Base-by-base conservation (phyloP, 2,888 invertebrate species). In the Acrocera orbiculus region DNA sequence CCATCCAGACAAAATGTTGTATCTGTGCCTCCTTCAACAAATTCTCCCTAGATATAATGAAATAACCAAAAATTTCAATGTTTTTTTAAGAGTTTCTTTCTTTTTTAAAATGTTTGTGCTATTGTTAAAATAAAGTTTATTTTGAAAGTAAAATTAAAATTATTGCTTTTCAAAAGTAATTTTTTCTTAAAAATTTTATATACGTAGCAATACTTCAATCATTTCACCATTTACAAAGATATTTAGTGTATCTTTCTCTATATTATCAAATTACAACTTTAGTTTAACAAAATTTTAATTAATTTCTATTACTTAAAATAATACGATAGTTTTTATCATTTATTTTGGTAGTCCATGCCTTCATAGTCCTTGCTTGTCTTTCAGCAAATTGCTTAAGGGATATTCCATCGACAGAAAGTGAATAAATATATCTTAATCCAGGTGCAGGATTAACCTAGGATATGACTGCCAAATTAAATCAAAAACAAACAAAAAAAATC, bases 1-100 rank as follows among this genome's bases (percentile, higher is more conserved):
- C 47, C 54, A 40, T 56, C 49, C 36, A 53, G 48, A 24, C 40
- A 42, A 32, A 90, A 89, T 43, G 71, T 69, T 32, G 83, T 87
- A 57, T 85, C 81, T 1, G 85, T 83, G 14, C 89, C 89, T 32
- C 75, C 75, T 42, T 85, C 80, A 7, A 78, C 75, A 52, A 90
- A 90, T 48, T 76, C 76, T 32, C 73, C 77, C 77, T 85, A 49
- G 2, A 11, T 23, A 4, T n/a, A 11, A 4, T 23, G 30, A 57
- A 52, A 42, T 22, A 38, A 43, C 36, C 44, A 36, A 40, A 40
- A 17, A 25, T 25, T 33, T 27, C 4, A 4, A 19, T 19, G 4
- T 19, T 11, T 14, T 15, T 27, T 4, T 26, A 32, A 16, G 19
- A 11, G 20, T 30, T 13, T 32, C 14, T 14, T 16, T 16, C 15